Conservation (phyloP, 2,888 invertebrate genomes). For the Sphecodes monilicornis region DNA sequence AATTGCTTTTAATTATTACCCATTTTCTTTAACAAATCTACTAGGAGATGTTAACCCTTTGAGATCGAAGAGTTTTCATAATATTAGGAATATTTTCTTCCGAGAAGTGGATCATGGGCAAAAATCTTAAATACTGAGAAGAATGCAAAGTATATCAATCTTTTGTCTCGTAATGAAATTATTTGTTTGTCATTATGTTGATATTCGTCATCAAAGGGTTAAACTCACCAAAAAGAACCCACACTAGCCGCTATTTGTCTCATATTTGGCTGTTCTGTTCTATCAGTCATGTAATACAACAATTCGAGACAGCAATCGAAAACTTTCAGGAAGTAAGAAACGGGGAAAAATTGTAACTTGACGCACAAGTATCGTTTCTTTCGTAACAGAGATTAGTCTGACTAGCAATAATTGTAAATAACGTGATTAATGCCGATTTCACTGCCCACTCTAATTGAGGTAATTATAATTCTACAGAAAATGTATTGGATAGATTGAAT, state of each 20-base stretch:
- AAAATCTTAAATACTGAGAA: neutral
- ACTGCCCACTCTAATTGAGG: neutral
- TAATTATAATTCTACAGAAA: neutral
- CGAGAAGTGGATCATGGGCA: too few species aligned
- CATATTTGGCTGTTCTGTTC: too few species aligned
- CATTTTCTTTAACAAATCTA: neutral
- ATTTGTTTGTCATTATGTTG: neutral
- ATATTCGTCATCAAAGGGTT: neutral
- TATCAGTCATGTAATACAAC: neutral
- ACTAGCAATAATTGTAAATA: neutral
- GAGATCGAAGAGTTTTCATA: too few species aligned
- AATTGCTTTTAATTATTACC: neutral
- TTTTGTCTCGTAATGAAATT: too few species aligned
- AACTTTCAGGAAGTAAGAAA: neutral
- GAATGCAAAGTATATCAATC: too few species aligned
- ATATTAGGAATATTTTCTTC: too few species aligned
- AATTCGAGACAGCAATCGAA: neutral
- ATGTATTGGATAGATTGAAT: neutral
- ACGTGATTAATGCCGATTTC: neutral
- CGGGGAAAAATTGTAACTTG: neutral
- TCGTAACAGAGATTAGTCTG: neutral
- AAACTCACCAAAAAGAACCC: too few species aligned
- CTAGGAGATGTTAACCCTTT: too few species aligned
- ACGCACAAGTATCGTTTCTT: neutral
- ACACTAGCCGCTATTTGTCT: too few species aligned